Evolutionary conservation across 2,888 invertebrate genomes (phyloP).

Genomic region (Thymelicus lineola): DNA sequence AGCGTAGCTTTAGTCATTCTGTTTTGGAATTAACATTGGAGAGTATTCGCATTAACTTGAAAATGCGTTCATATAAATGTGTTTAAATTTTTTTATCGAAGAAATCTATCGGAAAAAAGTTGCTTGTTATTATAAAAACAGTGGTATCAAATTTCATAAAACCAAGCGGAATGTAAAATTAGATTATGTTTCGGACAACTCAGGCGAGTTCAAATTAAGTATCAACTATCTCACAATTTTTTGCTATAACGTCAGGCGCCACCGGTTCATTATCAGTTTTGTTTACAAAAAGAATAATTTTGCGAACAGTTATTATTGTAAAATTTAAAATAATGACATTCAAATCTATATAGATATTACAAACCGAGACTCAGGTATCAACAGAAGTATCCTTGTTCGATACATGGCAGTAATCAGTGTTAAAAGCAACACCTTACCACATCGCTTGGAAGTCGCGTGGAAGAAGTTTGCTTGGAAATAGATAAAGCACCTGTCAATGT

Average conservation of each 20-base stretch:
- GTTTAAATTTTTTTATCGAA: conserved; percentile 13
- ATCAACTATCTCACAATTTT: conserved; percentile 61
- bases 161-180: conserved; percentile 65
- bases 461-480: conserved; percentile 36
- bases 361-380: not conserved
- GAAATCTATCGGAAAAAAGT: conserved; percentile 1
- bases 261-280: conserved; percentile 47
- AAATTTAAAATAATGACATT: not conserved
- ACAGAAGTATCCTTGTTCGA: too few relatives aligned
- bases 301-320: not conserved
- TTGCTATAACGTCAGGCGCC: conserved; percentile 65
- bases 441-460: conserved; percentile 28
- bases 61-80: not conserved
- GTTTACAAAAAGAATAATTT: conserved; percentile 24
- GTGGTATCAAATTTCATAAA: conserved; percentile 47
- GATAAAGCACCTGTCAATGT: conserved; percentile 67
- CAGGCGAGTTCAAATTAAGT: conserved; percentile 60
- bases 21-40: not conserved
- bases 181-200: conserved; percentile 62
- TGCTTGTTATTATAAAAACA: conserved; percentile 31
- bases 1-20: not conserved
- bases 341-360: not conserved
- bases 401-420: conserved; percentile 10
- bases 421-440: conserved; percentile 17
- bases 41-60: not conserved